Base-by-base conservation (phyloP, 1,140 invertebrate species). In the Meloidogyne exigua region DNA sequence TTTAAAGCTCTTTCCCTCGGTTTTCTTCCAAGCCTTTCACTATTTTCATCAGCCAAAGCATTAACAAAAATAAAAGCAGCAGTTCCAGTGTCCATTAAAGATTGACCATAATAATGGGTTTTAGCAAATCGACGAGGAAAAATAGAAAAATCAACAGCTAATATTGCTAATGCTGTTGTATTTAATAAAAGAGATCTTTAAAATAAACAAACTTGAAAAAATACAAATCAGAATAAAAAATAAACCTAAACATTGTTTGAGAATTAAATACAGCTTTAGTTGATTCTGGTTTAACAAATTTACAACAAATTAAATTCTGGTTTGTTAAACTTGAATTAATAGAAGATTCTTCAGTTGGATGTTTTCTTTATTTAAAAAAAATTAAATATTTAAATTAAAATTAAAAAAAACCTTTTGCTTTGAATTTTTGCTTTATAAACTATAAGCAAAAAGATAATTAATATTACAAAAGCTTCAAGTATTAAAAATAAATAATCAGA, bases 81-180 rank as follows among this genome's bases (percentile, higher is more conserved):
- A 15, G 97, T 95, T 26, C 95, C 95, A 57, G 92, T 90, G 87
- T 98, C 96, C 96, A 98, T 98, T 21, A 95, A 87, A 84, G 94
- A 92, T 81, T 92, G 93, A 1, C 96, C 95, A 89, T 90, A 95
- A 0, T 87, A 90, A 86, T 93, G 92, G 12, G 93, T 94, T 89
- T 98, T 98, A 0, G 92, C 92, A 88, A 93, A 92, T 76, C 91
- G 89, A 62, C 92, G 88, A 0, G 95, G 94, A 89, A 95, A 97
- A 42, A 92, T 89, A 25, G 88, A 89, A 88, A 97, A 98, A 89
- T 98, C 95, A 0, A 98, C 94, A 21, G 93, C 95, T 39, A 98
- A 88, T 81, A 98, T 97, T 79, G 91, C 92, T 77, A 94, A 89
- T 0, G 91, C 90, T 26, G 94, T 94, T 57, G 92, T 89, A 13